Conservation (phyloP, 1,140 invertebrate genomes). For the Drusus annulatus region DNA sequence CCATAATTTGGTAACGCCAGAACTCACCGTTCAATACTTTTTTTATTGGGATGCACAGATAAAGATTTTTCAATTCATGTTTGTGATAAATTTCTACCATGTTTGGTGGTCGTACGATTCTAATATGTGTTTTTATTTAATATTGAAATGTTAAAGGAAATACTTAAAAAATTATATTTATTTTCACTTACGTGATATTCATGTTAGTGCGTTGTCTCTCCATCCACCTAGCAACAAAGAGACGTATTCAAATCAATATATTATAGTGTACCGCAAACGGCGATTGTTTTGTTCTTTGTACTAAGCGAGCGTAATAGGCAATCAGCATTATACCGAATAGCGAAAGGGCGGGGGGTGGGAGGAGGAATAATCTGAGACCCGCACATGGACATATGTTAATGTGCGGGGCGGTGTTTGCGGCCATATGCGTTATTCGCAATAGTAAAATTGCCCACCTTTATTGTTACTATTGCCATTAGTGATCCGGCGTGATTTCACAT, state of each 20-base stretch:
- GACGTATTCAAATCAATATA: constrained; percentile 43
- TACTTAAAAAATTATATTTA: too few relatives aligned
- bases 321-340: constrained; percentile 48
- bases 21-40: too few relatives aligned
- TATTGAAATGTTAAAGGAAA: too few relatives aligned
- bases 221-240: constrained; percentile 2
- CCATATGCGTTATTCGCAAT: constrained; percentile 29
- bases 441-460: constrained; percentile 29
- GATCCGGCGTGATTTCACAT: neutral
- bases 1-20: too few relatives aligned
- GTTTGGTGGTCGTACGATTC: too few relatives aligned
- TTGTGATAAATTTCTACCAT: too few relatives aligned
- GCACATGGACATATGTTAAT: constrained; percentile 47
- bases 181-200: too few relatives aligned
- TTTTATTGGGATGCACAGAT: too few relatives aligned
- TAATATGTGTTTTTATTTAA: too few relatives aligned
- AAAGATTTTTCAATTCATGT: too few relatives aligned
- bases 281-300: constrained; percentile 52
- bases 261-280: constrained; percentile 18
- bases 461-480: neutral
- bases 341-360: constrained; percentile 4
- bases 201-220: neutral
- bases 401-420: constrained; percentile 2
- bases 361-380: constrained; percentile 36
- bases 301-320: constrained; percentile 51